Conservation (phyloP, 2,888 invertebrate species). For the Arctia plantaginis region DNA sequence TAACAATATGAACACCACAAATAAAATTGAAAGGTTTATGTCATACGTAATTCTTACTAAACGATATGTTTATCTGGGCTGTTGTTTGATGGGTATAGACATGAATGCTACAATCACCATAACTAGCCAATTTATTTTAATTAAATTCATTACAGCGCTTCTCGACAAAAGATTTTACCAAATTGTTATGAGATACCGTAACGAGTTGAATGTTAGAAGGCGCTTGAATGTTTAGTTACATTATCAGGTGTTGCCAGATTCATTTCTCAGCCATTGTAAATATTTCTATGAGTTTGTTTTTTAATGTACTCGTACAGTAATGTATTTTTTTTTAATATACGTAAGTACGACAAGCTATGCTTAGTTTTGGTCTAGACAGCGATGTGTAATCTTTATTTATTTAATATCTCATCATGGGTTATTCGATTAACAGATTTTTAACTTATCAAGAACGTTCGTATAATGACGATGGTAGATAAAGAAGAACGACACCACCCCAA, state of each 20-base stretch:
- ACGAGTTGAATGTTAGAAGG: background rate
- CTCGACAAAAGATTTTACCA: too few relatives aligned
- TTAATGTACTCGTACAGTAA: too few relatives aligned
- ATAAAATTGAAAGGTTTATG: constrained; percentile 10
- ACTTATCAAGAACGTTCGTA: too few relatives aligned
- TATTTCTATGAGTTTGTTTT: too few relatives aligned
- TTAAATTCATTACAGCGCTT: background rate
- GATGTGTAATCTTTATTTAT: too few relatives aligned
- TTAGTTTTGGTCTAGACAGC: too few relatives aligned
- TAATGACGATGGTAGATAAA: too few relatives aligned
- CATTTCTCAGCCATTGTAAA: background rate
- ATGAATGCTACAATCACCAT: background rate
- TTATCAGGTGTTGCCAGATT: background rate
- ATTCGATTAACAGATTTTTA: too few relatives aligned
- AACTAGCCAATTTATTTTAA: background rate
- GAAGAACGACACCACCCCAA: too few relatives aligned
- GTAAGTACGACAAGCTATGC: too few relatives aligned
- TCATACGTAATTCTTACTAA: constrained; percentile 5
- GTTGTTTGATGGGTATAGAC: constrained; percentile 1
- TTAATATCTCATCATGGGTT: too few relatives aligned
- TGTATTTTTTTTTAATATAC: too few relatives aligned
- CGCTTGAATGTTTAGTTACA: background rate
- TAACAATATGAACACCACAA: background rate
- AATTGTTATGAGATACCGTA: background rate
- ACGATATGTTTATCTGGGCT: background rate